These are phyloP conservation scores for Anabas testudineus DNA, from an alignment of 2,797 vertebrate genomes.

Conservation along the genomic window DNA sequence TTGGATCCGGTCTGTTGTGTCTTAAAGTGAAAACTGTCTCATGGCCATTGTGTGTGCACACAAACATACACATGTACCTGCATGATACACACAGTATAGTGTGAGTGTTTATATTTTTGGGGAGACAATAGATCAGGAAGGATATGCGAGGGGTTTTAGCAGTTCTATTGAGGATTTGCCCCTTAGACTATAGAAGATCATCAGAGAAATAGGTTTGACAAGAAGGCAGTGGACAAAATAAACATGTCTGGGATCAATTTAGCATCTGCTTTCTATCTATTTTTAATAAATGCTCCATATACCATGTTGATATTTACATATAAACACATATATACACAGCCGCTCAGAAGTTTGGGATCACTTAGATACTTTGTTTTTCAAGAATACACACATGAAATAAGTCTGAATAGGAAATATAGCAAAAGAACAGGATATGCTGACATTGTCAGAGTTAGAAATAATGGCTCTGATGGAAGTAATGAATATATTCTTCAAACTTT, in stretches of 20 bases:
- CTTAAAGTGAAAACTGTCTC: slow-evolving; percentile 31
- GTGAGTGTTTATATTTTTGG: slow-evolving; percentile 7
- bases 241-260: slow-evolving; percentile 4
- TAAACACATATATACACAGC: no score
- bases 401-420: no score
- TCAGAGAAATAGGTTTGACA: neutral
- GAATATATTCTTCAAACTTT: no score
- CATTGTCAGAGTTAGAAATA: no score
- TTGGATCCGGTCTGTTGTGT: slow-evolving; percentile 43
- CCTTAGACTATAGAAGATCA: neutral
- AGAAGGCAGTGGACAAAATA: neutral
- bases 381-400: no score
- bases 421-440: no score
- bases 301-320: slow-evolving; percentile 7
- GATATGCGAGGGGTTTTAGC: slow-evolving; percentile 14
- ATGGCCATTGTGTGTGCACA: slow-evolving; percentile 21
- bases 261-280: neutral
- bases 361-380: no score
- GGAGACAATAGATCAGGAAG: slow-evolving; percentile 4
- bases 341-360: no score
- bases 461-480: no score
- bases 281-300: slow-evolving; percentile 1
- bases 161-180: slow-evolving; percentile 1
- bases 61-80: neutral
- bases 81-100: neutral